Base-by-base conservation (phyloP, 2,797 vertebrate genomes). In the Eurystomus glaucurus region DNA sequence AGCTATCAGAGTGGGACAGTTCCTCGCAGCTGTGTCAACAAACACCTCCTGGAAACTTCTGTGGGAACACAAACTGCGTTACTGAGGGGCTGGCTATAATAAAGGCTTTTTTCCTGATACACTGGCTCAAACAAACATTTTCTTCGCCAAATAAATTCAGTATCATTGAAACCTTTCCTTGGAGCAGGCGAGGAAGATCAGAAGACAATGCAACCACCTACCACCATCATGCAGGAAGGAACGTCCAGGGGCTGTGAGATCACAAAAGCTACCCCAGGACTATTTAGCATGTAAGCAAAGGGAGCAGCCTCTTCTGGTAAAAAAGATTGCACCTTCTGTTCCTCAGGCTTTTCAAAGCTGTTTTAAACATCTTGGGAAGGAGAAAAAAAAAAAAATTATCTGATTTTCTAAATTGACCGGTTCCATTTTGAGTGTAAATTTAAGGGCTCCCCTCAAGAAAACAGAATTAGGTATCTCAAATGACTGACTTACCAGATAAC, bases 1-100 rank as follows among this genome's bases (percentile, higher is more conserved):
- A 62, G 48, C 5, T 10, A 19, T 4, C 4, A 3, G 60, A 14
- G n/a, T 0, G 2, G 54, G 71, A n/a, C 23, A 22, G 10, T 1
- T 66, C 58, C 78, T 43, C 60, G 2, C 48, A 26, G 46, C 50
- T 70, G 39, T 6, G 43, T 9, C 25, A 29, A 23, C 0, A 10
- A 10, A 29, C 41, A 8, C 14, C 66, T 58, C 54, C 10, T 4
- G 11, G 61, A 1, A 19, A 45, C 3, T 10, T 10, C 52, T 5
- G 7, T 1, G 21, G 61, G 14, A 54, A 15, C 1, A 9, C 21
- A 6, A 1, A 14, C 15, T 3, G 62, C 10, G 0, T 29, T 5
- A 2, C 15, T 4, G 1, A 11, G 16, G 5, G 11, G 31, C 71
- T 28, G 19, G 33, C 51, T 41, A 18, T 9, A 58, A 33, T 10